These are phyloP conservation scores for Zosterops hypoxanthus DNA, from an alignment of 2,113 vertebrate genomes.

Conservation along the genomic window DNA sequence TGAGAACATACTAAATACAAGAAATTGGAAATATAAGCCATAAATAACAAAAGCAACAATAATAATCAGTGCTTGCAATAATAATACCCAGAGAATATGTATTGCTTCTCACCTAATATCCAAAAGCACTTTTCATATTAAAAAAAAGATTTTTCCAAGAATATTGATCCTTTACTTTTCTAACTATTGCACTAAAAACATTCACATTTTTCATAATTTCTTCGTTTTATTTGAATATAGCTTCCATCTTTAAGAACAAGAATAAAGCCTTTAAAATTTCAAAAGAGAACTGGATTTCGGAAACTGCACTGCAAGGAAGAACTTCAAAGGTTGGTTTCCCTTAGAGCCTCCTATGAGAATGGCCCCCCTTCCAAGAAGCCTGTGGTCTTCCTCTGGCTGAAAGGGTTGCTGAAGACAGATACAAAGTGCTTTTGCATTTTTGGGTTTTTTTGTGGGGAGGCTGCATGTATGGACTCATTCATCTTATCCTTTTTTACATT, in stretches of 20 bases:
- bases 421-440: neutral
- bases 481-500: neutral
- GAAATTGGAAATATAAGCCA: neutral
- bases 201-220: neutral
- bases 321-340: conserved; percentile 19
- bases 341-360: neutral
- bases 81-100: neutral
- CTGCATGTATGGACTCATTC: neutral
- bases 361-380: conserved; percentile 12
- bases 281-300: neutral
- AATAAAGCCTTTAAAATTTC: conserved; percentile 13
- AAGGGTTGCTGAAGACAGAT: neutral
- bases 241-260: neutral
- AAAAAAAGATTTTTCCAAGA: neutral
- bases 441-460: accelerated
- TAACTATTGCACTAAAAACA: neutral
- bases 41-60: neutral
- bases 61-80: neutral
- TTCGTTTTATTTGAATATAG: neutral
- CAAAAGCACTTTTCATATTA: neutral
- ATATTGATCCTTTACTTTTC: neutral
- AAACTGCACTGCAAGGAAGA: neutral
- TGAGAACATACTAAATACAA: neutral
- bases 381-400: neutral
- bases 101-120: neutral